A percentile compares a stretch with the other conserved stretches of the same genome.
Conservation (phyloP, 2,888 invertebrate genomes). For the Bellardia pandia region DNA sequence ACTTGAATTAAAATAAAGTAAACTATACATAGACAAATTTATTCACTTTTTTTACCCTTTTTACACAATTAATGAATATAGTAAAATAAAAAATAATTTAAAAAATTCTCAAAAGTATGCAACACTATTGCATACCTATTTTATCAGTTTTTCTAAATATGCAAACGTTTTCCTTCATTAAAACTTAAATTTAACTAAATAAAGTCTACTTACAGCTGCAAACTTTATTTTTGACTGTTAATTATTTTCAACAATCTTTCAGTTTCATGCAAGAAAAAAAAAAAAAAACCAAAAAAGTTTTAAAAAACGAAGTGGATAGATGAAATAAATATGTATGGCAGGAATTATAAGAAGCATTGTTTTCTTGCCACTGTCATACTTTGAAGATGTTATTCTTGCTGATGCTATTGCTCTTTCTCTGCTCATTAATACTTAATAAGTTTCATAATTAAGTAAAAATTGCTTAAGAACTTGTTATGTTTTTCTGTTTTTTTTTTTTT, state of each 20-base stretch:
- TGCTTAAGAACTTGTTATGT: slow-evolving; percentile 62
- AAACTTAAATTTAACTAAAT: slow-evolving; percentile 11
- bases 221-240: slow-evolving; percentile 57
- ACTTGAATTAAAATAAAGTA: too few relatives aligned
- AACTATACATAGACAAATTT: too few relatives aligned
- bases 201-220: slow-evolving; percentile 42
- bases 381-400: slow-evolving; percentile 18
- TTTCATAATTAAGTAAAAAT: slow-evolving; percentile 73
- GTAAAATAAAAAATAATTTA: background rate
- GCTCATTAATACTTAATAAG: slow-evolving; percentile 73
- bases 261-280: slow-evolving; percentile 27
- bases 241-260: slow-evolving; percentile 66
- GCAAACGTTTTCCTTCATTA: slow-evolving; percentile 41
- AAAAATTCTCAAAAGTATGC: slow-evolving; percentile 3
- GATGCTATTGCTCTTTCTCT: slow-evolving; percentile 13
- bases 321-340: slow-evolving; percentile 6
- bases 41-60: background rate
- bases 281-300: background rate
- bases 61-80: background rate
- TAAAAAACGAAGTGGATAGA: background rate
- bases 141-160: slow-evolving; percentile 25
- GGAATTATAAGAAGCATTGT: background rate
- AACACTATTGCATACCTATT: background rate
- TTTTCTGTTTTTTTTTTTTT: background rate
- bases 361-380: slow-evolving; percentile 35